Evolutionary conservation across 2,888 invertebrate genomes (phyloP).

Genomic region (Nudaria mundana): DNA sequence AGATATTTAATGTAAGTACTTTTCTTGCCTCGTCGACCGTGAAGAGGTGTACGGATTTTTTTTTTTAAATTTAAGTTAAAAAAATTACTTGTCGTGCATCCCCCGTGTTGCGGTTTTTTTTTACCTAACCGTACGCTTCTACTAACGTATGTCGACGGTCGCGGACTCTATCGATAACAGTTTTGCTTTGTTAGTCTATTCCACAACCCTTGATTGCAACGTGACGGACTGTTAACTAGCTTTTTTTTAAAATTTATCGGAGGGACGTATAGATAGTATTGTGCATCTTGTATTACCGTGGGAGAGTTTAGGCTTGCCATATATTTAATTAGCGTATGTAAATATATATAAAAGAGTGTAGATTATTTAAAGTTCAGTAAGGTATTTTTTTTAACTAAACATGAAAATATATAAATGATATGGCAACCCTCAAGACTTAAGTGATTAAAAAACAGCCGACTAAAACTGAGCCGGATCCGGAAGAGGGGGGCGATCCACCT

Average conservation of each 20-base stretch:
- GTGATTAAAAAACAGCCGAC: slow-evolving; percentile 17
- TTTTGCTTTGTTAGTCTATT: slow-evolving; percentile 64
- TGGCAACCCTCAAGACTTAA: slow-evolving; percentile 42
- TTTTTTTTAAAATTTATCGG: slow-evolving; percentile 45
- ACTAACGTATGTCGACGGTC: slow-evolving; percentile 69
- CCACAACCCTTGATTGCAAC: slow-evolving; percentile 78
- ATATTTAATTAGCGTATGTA: background rate
- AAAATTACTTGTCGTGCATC: slow-evolving; percentile 70
- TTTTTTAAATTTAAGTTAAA: slow-evolving; percentile 7
- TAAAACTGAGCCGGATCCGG: slow-evolving; percentile 61
- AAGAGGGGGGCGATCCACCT: slow-evolving; percentile 71
- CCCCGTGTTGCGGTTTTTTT: slow-evolving; percentile 65
- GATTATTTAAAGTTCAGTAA: background rate
- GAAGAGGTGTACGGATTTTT: slow-evolving; percentile 61
- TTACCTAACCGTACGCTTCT: slow-evolving; percentile 75
- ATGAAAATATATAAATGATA: slow-evolving; percentile 4
- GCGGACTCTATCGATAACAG: slow-evolving; percentile 48
- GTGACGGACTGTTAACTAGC: slow-evolving; percentile 55
- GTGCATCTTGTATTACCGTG: slow-evolving; percentile 75
- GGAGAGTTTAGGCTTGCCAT: slow-evolving; percentile 54
- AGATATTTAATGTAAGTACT: slow-evolving; percentile 44
- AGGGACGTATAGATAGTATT: slow-evolving; percentile 76
- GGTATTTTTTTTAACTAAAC: background rate
- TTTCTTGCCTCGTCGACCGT: slow-evolving; percentile 37
- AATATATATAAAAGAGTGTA: background rate